These are phyloP conservation scores for Acanthacorydalis orientalis DNA, from an alignment of 2,888 invertebrate genomes.

Conservation along the genomic window DNA sequence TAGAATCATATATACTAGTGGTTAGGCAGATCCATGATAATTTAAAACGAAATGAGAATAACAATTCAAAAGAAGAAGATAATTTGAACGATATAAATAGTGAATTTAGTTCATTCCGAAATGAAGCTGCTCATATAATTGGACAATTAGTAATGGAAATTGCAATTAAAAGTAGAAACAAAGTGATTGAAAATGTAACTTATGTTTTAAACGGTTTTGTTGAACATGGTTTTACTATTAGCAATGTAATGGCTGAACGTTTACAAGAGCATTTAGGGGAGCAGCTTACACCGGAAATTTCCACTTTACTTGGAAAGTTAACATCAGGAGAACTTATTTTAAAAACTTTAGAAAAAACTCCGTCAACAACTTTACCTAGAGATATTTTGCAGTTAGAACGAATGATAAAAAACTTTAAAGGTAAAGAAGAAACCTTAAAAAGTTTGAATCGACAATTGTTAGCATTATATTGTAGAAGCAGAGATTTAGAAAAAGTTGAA, in stretches of 20 bases:
- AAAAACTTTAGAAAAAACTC: constrained; percentile 20
- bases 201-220: constrained; percentile 35
- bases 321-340: constrained; percentile 45
- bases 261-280: constrained; percentile 47
- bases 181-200: constrained; percentile 29
- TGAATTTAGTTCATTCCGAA: constrained; percentile 14
- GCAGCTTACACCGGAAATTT: constrained; percentile 44
- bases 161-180: constrained; percentile 24
- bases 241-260: constrained; percentile 37
- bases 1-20: constrained; percentile 42
- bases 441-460: constrained; percentile 44
- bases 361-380: constrained; percentile 13
- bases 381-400: constrained; percentile 37
- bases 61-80: constrained; percentile 17
- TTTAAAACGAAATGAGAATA: constrained; percentile 16
- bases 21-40: constrained; percentile 35
- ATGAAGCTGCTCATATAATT: constrained; percentile 27
- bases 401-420: constrained; percentile 33
- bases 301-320: constrained; percentile 42
- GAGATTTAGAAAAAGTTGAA: constrained; percentile 42
- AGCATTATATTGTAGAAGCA: constrained; percentile 40
- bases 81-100: constrained; percentile 14
- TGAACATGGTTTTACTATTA: constrained; percentile 49
- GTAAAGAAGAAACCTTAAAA: constrained; percentile 36
- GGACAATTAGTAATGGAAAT: constrained; percentile 39